A percentile compares a stretch with the other conserved stretches of the same genome.
These are phyloP conservation scores for Dryadula phaetusa DNA, from an alignment of 2,888 invertebrate genomes.

Conservation along the genomic window DNA sequence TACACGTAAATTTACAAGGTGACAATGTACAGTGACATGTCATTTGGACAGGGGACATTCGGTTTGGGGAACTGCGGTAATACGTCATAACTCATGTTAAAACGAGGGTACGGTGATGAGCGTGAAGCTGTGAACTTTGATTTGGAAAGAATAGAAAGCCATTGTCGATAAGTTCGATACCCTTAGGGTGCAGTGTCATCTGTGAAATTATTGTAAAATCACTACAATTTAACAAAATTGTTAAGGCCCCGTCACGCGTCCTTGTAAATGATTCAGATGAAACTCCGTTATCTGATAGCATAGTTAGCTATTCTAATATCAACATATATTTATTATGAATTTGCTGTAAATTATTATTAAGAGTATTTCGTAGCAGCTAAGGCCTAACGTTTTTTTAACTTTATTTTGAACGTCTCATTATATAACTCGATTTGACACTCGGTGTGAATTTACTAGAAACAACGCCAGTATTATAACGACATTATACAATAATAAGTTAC, in stretches of 20 bases:
- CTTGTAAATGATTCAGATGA: neutral
- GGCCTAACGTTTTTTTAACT: constrained; percentile 21
- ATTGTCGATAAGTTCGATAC: constrained; percentile 59
- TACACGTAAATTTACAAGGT: constrained; percentile 76
- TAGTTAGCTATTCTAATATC: neutral
- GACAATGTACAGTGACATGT: constrained; percentile 76
- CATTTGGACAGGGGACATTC: constrained; percentile 75
- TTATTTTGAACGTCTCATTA: neutral
- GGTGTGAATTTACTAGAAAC: too few relatives aligned
- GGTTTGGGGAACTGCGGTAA: constrained; percentile 62
- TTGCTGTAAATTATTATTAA: too few relatives aligned
- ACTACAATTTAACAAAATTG: constrained; percentile 52
- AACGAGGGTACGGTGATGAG: constrained; percentile 66
- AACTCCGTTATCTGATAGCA: neutral
- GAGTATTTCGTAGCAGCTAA: constrained; percentile 29
- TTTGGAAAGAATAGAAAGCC: constrained; percentile 64
- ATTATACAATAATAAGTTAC: too few relatives aligned
- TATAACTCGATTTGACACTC: too few relatives aligned
- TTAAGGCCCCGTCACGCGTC: constrained; percentile 10
- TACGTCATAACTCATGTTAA: constrained; percentile 80
- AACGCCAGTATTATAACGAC: too few relatives aligned
- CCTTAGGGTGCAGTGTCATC: constrained; percentile 57
- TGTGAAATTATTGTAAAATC: constrained; percentile 68
- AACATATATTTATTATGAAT: neutral
- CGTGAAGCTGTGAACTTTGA: constrained; percentile 68